Evolutionary conservation across 1,140 invertebrate genomes (phyloP).

Genomic region (Bombus affinis): DNA sequence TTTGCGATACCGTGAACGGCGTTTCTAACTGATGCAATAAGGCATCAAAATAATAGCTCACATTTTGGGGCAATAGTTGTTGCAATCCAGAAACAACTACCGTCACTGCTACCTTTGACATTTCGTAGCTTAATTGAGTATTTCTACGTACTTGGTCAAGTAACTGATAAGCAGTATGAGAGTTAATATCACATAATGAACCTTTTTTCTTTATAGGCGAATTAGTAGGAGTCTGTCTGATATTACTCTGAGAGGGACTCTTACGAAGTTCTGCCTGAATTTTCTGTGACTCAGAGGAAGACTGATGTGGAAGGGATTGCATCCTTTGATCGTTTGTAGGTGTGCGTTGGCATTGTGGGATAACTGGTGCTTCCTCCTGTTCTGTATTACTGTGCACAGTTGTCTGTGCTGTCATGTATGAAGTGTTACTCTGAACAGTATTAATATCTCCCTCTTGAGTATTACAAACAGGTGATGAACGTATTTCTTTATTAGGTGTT

Average conservation of each 20-base stretch:
- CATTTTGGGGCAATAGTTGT: constrained; percentile 84
- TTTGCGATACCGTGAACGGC: constrained; percentile 85
- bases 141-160: constrained; percentile 90
- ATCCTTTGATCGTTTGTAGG: constrained; percentile 53
- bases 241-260: constrained; percentile 62
- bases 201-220: constrained; percentile 75
- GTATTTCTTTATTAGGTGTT: constrained; percentile 74
- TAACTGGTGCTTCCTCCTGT: constrained; percentile 36
- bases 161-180: constrained; percentile 87
- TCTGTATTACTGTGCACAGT: constrained; percentile 50
- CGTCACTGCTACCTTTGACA: constrained; percentile 92
- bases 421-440: constrained; percentile 64
- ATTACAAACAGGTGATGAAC: constrained; percentile 46
- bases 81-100: constrained; percentile 88
- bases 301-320: constrained; percentile 69
- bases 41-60: constrained; percentile 84
- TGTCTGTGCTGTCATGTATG: constrained; percentile 66
- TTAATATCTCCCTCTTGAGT: constrained; percentile 63
- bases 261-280: constrained; percentile 67
- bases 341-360: constrained; percentile 36
- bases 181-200: constrained; percentile 79
- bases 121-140: constrained; percentile 93
- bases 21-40: constrained; percentile 82
- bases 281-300: constrained; percentile 67
- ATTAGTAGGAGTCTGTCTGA: constrained; percentile 58